Base-by-base conservation (phyloP, 1,140 invertebrate genomes). In the Halotydeus destructor region DNA sequence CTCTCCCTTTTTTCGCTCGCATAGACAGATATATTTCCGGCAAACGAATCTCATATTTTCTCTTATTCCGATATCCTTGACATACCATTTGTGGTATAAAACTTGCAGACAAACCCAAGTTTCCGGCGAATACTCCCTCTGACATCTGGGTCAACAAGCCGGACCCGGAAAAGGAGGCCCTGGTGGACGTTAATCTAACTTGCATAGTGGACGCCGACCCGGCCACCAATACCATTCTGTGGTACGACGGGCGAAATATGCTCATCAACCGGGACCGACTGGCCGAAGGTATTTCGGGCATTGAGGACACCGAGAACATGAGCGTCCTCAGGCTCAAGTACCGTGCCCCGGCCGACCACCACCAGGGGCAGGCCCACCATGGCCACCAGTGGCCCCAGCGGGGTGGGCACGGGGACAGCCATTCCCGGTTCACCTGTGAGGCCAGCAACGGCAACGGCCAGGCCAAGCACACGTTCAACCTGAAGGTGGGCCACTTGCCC, bases 171-270 rank as follows among this genome's bases (percentile, higher is more conserved):
- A 26, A 41, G 25, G 22, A 23, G n/a, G 33, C 34, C n/a, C 42
- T 36, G 12, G 6, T 44, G 16, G 19, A 23, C 21, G 42, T 44
- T n/a, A 44, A 44, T 36, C 26, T 44, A n/a, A 27, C 34, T 5
- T 44, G 42, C 23, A 23, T 44, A 11, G 42, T 44, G 8, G 19
- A 26, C 16, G 42, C 42, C 12, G 42, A 44, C 23, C 42, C 42
- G 14, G 34, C 38, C 11, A 36, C 42, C 9, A 40, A 21, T 9
- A 41, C 38, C 19, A 8, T 4, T 12, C 38, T 31, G 41, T 44
- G 25, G 19, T 16, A 22, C 23, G n/a, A 18, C 34, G 9, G 19
- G 23, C 23, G 16, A 6, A 34, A 34, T 34, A 5, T n/a, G 21
- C 5, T 14, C 14, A 14, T 34, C 6, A 34, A 16, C 21, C 32